phyloP scores from a whole-genome alignment of 2,113 vertebrate genomes.

The Amia ocellicauda region DNA sequence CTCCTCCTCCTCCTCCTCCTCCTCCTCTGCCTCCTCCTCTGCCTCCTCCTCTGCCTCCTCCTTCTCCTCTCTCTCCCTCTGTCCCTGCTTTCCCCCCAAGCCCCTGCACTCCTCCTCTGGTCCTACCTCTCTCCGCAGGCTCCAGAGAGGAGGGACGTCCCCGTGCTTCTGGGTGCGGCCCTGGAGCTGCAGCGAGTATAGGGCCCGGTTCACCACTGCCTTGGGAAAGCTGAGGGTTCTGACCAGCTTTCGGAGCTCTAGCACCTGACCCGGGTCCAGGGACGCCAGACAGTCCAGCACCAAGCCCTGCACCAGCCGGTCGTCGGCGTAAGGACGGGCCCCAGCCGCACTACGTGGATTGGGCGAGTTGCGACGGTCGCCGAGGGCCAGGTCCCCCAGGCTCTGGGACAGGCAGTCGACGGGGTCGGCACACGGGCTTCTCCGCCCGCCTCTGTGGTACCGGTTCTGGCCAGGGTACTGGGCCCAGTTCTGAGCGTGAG shows the following conservation, averaged over 20 bases:
- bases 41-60: not conserved
- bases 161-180: constrained; percentile 51
- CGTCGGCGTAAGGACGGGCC: constrained; percentile 31
- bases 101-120: not conserved
- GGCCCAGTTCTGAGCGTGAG: constrained; percentile 20
- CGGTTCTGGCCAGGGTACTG: constrained; percentile 35
- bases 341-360: constrained; percentile 9
- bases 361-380: no score
- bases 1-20: constrained; percentile 11
- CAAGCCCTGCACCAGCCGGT: constrained; percentile 44
- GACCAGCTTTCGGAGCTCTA: constrained; percentile 62
- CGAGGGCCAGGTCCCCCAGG: not conserved
- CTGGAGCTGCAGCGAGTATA: constrained; percentile 67
- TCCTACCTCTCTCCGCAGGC: constrained; percentile 31
- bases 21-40: not conserved
- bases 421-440: constrained; percentile 29
- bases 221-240: constrained; percentile 61
- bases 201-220: constrained; percentile 69
- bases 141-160: constrained; percentile 72
- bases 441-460: constrained; percentile 18
- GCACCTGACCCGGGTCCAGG: constrained; percentile 48
- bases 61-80: constrained; percentile 2
- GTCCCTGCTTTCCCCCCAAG: not conserved
- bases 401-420: constrained; percentile 14
- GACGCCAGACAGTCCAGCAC: constrained; percentile 51